Percentiles rank a stretch among this genome's conserved stretches.
phyloP scores from a whole-genome alignment of 2,113 vertebrate species.

The Bufo bufo region DNA sequence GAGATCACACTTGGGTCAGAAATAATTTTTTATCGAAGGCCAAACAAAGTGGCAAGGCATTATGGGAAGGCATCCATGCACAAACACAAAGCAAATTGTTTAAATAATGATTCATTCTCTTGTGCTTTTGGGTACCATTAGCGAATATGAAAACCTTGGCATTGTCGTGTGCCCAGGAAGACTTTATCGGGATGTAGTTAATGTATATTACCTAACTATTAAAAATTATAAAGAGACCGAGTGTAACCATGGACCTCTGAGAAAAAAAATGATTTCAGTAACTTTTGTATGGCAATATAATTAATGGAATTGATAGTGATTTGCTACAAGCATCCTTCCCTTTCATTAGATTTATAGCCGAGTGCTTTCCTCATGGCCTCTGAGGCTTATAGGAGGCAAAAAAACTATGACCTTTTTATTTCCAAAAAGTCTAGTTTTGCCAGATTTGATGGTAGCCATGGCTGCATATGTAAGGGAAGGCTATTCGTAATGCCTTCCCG shows the following conservation, averaged over 20 bases:
- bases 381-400: conserved; percentile 2
- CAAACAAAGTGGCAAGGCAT: conserved; percentile 83
- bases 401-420: conserved; percentile 46
- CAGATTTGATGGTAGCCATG: conserved; percentile 41
- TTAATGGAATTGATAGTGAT: conserved; percentile 23
- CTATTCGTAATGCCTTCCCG: conserved; percentile 1
- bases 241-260: conserved; percentile 28
- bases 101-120: conserved; percentile 89
- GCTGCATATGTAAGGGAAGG: background rate
- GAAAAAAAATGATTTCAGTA: conserved; percentile 40
- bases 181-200: conserved; percentile 64
- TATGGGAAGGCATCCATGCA: conserved; percentile 85
- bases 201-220: conserved; percentile 63
- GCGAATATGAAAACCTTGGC: conserved; percentile 82
- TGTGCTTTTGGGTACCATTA: conserved; percentile 78
- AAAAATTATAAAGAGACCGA: conserved; percentile 48
- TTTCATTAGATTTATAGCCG: background rate
- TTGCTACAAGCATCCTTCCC: conserved; percentile 10
- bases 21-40: conserved; percentile 93
- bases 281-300: conserved; percentile 37
- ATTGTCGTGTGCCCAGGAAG: conserved; percentile 67
- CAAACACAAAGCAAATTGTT: conserved; percentile 86
- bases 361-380: conserved; percentile 21
- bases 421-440: conserved; percentile 35
- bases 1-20: conserved; percentile 86